phyloP scores from a whole-genome alignment of 2,113 vertebrate genomes.

The Balaeniceps rex region DNA sequence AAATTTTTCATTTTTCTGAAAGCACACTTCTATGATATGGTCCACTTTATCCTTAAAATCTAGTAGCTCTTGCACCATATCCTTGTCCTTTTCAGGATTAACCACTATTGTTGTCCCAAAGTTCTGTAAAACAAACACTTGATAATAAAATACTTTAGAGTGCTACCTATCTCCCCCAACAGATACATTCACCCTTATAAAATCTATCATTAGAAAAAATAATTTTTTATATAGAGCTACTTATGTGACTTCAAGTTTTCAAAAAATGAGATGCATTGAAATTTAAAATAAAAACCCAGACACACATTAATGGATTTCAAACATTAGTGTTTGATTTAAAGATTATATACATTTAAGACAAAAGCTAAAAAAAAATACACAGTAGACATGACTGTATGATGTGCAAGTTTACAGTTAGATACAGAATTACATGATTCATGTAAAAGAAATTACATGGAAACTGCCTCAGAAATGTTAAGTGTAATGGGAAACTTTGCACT shows the following conservation, averaged over 20 bases:
- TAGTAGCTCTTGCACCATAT: slow-evolving; percentile 85
- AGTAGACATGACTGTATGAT: slow-evolving; percentile 1
- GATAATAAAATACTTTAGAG: slow-evolving; percentile 55
- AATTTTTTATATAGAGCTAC: neutral
- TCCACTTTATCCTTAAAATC: slow-evolving; percentile 86
- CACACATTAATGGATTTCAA: slow-evolving; percentile 32
- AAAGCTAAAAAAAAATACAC: slow-evolving; percentile 9
- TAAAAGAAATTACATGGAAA: neutral
- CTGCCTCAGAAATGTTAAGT: neutral
- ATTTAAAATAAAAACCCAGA: slow-evolving; percentile 35
- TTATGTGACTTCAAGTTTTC: neutral
- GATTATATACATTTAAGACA: slow-evolving; percentile 24
- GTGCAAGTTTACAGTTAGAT: neutral
- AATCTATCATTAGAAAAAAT: neutral
- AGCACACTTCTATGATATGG: slow-evolving; percentile 82
- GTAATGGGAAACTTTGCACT: neutral
- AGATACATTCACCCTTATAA: slow-evolving; percentile 2
- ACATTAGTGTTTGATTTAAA: slow-evolving; percentile 24
- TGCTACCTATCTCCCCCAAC: slow-evolving; percentile 43
- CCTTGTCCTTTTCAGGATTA: slow-evolving; percentile 85
- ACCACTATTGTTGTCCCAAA: slow-evolving; percentile 83
- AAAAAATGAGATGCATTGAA: slow-evolving; percentile 26
- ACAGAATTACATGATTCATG: neutral
- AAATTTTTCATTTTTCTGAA: slow-evolving; percentile 82
- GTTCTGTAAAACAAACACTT: slow-evolving; percentile 73